These are phyloP conservation scores for Diachrysia chrysitis DNA, from an alignment of 2,888 invertebrate genomes.

Conservation along the genomic window DNA sequence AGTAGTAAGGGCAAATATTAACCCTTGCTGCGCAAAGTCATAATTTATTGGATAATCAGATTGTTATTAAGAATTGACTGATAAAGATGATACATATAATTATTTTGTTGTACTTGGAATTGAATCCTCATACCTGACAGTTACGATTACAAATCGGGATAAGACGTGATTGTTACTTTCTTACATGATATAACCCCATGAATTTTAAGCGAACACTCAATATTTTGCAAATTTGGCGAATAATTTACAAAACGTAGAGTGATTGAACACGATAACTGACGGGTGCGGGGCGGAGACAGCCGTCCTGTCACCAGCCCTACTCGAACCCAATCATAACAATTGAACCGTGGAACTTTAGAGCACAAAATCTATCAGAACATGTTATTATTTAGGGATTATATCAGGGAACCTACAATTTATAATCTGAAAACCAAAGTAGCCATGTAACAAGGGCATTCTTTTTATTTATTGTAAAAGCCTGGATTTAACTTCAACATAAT, in stretches of 20 bases:
- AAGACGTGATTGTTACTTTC: neutral
- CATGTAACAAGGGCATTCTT: no score
- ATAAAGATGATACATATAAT: neutral
- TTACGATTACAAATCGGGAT: neutral
- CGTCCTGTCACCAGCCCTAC: constrained; percentile 70
- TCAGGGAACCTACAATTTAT: no score
- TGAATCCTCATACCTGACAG: neutral
- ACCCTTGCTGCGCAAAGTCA: neutral
- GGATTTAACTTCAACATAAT: no score
- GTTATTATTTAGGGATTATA: neutral
- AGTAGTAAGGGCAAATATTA: neutral
- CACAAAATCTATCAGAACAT: constrained; percentile 56
- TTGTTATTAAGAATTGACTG: neutral
- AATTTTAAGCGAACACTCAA: constrained; percentile 53
- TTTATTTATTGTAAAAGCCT: no score
- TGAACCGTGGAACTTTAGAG: constrained; percentile 58
- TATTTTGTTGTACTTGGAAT: neutral
- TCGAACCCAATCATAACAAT: constrained; percentile 68
- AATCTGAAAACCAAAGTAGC: no score
- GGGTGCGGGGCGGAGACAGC: constrained; percentile 72
- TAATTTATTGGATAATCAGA: neutral
- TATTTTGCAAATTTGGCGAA: constrained; percentile 70
- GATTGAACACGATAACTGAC: constrained; percentile 71
- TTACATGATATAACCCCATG: constrained; percentile 18
- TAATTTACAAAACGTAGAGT: constrained; percentile 69